phyloP scores from a whole-genome alignment of 1,140 invertebrate genomes.

The Drosophila pruinosa region DNA sequence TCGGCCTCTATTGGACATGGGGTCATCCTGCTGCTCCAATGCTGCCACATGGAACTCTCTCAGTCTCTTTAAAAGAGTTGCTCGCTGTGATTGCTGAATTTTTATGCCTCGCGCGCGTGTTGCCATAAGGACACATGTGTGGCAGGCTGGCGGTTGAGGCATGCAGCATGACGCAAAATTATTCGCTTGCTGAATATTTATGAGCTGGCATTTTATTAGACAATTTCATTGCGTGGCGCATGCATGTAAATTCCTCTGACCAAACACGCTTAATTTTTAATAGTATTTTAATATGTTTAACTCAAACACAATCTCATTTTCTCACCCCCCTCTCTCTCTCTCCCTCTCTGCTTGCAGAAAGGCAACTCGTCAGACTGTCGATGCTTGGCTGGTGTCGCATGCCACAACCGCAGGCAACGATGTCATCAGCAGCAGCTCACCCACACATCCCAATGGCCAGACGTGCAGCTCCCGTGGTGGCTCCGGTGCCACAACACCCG shows the following conservation, averaged over 20 bases:
- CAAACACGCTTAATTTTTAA: conserved; percentile 56
- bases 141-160: neutral
- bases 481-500: conserved; percentile 94
- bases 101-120: conserved; percentile 69
- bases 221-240: conserved; percentile 54
- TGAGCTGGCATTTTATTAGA: conserved; percentile 74
- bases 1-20: neutral
- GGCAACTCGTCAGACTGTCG: conserved; percentile 94
- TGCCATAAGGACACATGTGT: conserved; percentile 50
- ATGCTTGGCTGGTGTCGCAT: conserved; percentile 95
- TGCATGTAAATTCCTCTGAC: conserved; percentile 22
- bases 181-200: conserved; percentile 71
- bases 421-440: conserved; percentile 85
- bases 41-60: no score
- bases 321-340: neutral
- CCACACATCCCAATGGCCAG: conserved; percentile 84
- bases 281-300: conserved; percentile 58
- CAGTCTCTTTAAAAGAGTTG: conserved; percentile 38
- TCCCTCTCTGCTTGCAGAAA: conserved; percentile 87
- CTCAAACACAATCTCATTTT: neutral
- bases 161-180: conserved; percentile 31
- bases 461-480: conserved; percentile 85
- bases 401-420: conserved; percentile 87
- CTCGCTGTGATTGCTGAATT: conserved; percentile 56
- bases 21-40: conserved; percentile 16